Evolutionary conservation across 2,797 vertebrate species (phyloP).

Genomic region (Limnodromus scolopaceus): DNA sequence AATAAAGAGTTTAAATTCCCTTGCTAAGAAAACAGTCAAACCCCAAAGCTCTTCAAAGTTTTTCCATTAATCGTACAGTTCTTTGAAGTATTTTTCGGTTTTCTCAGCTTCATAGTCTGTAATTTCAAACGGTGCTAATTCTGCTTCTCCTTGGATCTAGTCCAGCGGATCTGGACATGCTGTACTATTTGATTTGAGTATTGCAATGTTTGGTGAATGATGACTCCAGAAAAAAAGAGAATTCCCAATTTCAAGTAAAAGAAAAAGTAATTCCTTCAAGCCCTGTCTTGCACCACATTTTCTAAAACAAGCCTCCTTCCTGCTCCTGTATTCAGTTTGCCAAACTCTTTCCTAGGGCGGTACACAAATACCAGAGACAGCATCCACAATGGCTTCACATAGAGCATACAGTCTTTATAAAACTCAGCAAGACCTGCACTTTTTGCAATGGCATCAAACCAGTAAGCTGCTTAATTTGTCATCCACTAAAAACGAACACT

Average conservation of each 20-base stretch:
- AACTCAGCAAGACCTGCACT: neutral
- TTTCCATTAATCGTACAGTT: neutral
- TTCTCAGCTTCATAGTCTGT: neutral
- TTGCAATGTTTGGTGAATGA: neutral
- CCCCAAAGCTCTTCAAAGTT: neutral
- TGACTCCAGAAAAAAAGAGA: neutral
- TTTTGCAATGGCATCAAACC: neutral
- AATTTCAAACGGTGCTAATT: neutral
- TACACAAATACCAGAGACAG: neutral
- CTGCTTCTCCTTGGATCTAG: neutral
- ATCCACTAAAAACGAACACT: slow-evolving; percentile 2
- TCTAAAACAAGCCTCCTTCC: neutral
- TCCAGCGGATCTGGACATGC: neutral
- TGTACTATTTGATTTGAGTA: neutral
- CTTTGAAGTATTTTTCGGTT: neutral
- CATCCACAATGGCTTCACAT: neutral
- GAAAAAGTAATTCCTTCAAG: neutral
- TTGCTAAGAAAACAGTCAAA: slow-evolving; percentile 15
- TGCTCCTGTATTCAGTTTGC: neutral
- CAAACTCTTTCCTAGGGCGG: neutral
- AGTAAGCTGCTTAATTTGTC: slow-evolving; percentile 26
- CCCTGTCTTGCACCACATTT: neutral
- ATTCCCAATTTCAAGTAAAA: neutral
- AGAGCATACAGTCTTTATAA: neutral
- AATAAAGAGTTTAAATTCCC: slow-evolving; percentile 17